These are phyloP conservation scores for Ormyrus thymus DNA, from an alignment of 2,888 invertebrate genomes.

Conservation along the genomic window DNA sequence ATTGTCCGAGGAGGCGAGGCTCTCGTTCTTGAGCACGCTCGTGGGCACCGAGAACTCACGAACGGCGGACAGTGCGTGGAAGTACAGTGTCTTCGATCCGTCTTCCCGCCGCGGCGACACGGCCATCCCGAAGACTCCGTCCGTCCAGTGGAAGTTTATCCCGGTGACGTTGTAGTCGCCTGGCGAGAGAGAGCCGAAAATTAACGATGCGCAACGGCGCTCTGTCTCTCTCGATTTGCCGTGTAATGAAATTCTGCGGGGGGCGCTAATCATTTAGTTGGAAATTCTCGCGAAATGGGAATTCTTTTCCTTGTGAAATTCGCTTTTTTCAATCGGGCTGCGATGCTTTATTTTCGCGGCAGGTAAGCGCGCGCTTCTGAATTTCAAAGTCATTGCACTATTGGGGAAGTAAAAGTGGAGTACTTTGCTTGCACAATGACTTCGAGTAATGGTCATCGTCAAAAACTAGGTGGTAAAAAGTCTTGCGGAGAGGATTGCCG, in stretches of 20 bases:
- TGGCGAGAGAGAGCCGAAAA: slow-evolving; percentile 63
- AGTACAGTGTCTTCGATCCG: slow-evolving; percentile 83
- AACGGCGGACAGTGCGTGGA: slow-evolving; percentile 88
- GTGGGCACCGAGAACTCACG: slow-evolving; percentile 88
- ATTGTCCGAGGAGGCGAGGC: slow-evolving; percentile 80
- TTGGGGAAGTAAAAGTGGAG: too few relatives aligned
- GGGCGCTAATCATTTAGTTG: background rate
- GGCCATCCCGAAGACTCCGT: slow-evolving; percentile 87
- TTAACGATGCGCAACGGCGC: slow-evolving; percentile 28
- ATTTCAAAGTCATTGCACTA: too few relatives aligned
- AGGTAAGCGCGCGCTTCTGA: too few relatives aligned
- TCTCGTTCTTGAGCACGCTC: slow-evolving; percentile 83
- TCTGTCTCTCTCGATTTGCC: background rate
- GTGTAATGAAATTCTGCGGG: background rate
- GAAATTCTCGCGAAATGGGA: slow-evolving; percentile 9
- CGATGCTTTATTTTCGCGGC: too few relatives aligned
- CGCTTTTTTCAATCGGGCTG: too few relatives aligned
- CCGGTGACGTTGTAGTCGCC: slow-evolving; percentile 87
- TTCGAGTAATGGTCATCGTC: too few relatives aligned
- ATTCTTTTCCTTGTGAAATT: background rate
- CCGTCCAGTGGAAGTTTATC: slow-evolving; percentile 90
- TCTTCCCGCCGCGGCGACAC: slow-evolving; percentile 77
- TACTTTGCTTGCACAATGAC: too few relatives aligned
- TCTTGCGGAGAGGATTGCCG: too few relatives aligned
- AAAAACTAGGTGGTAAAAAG: too few relatives aligned